Evolutionary conservation across 1,140 invertebrate species (phyloP).

Genomic region (Scaptomyza pallida): DNA sequence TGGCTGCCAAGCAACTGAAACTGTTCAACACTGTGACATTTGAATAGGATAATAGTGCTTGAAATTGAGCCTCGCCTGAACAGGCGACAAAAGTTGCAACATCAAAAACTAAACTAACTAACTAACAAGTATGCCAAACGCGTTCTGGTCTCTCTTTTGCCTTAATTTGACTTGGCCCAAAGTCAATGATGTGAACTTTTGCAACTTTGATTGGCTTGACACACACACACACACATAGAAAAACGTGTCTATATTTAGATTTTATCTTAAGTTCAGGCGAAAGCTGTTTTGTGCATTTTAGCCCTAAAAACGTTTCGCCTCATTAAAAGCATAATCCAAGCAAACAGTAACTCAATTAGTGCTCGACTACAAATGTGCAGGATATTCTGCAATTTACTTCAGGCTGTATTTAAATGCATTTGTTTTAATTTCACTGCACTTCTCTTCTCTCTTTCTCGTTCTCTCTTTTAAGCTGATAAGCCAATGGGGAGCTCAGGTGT

Average conservation of each 20-base stretch:
- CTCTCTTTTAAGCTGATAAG: constrained; percentile 49
- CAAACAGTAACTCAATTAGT: constrained; percentile 28
- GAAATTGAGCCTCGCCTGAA: constrained; percentile 11
- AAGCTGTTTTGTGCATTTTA: not conserved
- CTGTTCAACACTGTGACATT: constrained; percentile 10
- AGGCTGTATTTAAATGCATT: constrained; percentile 40
- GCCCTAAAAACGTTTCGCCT: not conserved
- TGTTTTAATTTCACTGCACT: constrained; percentile 20
- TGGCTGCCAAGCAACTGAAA: constrained; percentile 19
- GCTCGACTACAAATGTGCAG: constrained; percentile 24
- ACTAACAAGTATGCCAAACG: constrained; percentile 37
- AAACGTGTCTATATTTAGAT: constrained; percentile 30
- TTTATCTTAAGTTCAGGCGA: not conserved
- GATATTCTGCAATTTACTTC: constrained; percentile 3
- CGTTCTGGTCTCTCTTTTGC: constrained; percentile 68
- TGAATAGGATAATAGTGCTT: constrained; percentile 5
- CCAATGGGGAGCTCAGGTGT: constrained; percentile 4
- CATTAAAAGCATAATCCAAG: constrained; percentile 37
- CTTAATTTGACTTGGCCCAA: constrained; percentile 71
- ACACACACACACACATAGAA: constrained; percentile 10
- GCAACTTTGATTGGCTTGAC: constrained; percentile 73
- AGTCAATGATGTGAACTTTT: constrained; percentile 75
- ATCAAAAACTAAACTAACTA: not conserved
- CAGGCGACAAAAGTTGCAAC: not conserved
- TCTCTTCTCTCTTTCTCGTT: too few relatives aligned